Evolutionary conservation across 2,888 invertebrate species (phyloP).

Genomic region (Sabellastarte sp.): DNA sequence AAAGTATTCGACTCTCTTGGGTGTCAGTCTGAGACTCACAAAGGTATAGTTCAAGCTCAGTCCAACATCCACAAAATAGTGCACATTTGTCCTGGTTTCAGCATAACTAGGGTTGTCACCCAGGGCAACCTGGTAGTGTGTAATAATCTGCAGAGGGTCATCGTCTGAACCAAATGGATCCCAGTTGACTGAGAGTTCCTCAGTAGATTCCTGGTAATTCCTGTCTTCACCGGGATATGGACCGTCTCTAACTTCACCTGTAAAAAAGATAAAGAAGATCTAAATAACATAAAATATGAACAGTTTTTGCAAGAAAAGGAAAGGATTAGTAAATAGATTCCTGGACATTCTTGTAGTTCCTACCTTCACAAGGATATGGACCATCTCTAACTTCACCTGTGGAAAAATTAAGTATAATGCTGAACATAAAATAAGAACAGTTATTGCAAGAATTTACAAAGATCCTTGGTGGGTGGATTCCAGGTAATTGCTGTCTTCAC

Average conservation of each 20-base stretch:
- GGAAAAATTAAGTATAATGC: no score
- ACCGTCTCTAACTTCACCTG: constrained; percentile 25
- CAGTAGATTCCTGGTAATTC: constrained; percentile 21
- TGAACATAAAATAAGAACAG: no score
- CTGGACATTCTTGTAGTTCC: constrained; percentile 29
- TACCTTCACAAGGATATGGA: constrained; percentile 11
- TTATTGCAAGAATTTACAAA: no score
- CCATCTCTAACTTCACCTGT: constrained; percentile 25
- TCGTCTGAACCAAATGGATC: constrained; percentile 22
- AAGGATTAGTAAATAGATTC: constrained; percentile 10
- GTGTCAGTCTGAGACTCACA: constrained; percentile 13
- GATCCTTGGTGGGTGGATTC: constrained; percentile 9
- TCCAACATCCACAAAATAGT: constrained; percentile 18
- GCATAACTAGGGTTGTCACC: constrained; percentile 15
- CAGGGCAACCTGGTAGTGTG: constrained; percentile 21
- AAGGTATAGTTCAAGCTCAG: constrained; percentile 18
- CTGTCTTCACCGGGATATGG: constrained; percentile 14
- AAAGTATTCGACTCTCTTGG: constrained; percentile 10
- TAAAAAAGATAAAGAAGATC: no score
- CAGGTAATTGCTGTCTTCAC: constrained; percentile 27
- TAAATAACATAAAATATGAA: no score
- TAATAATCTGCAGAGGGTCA: constrained; percentile 20
- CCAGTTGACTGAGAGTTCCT: constrained; percentile 28
- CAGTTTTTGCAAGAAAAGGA: no score
- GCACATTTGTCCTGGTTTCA: constrained; percentile 17